Percentiles rank a stretch among this genome's conserved stretches.
Evolutionary conservation across 2,797 vertebrate genomes (phyloP).

Genomic region (Tolypeutes matacus): DNA sequence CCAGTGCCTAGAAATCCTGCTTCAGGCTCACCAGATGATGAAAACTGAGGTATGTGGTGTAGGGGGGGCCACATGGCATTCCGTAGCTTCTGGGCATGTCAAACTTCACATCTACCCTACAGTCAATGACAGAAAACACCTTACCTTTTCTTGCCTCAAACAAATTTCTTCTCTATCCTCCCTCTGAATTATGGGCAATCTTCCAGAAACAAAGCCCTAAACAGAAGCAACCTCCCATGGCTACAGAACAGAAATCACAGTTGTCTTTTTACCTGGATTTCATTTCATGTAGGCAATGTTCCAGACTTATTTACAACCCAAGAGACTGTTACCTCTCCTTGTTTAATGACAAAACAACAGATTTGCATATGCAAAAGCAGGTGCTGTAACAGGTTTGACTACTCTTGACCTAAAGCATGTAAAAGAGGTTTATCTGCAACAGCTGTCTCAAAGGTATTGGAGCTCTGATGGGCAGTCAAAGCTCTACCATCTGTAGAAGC

Average conservation of each 20-base stretch:
- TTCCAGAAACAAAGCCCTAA: conserved; percentile 89
- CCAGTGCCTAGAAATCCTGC: conserved; percentile 91
- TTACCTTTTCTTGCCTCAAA: conserved; percentile 88
- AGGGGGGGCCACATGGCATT: conserved; percentile 92
- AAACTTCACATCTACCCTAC: conserved; percentile 90
- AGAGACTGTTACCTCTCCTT: conserved; percentile 91
- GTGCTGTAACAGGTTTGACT: conserved; percentile 97
- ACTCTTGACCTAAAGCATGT: conserved; percentile 93
- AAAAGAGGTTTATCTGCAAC: conserved; percentile 93
- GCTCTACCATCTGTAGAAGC: conserved; percentile 93
- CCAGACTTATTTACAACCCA: conserved; percentile 92
- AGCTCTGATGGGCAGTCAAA: conserved; percentile 92
- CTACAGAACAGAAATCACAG: conserved; percentile 87
- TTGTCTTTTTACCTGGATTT: conserved; percentile 88
- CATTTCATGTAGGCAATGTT: conserved; percentile 90
- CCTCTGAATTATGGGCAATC: conserved; percentile 87
- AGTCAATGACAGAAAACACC: conserved; percentile 91
- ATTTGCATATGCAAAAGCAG: conserved; percentile 97
- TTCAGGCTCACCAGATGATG: conserved; percentile 94
- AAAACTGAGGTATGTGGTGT: conserved; percentile 90
- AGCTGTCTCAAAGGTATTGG: conserved; percentile 93
- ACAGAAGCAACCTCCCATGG: conserved; percentile 88
- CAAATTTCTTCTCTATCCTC: conserved; percentile 85
- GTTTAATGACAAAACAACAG: conserved; percentile 97
- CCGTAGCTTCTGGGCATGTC: conserved; percentile 91